These are phyloP conservation scores for Semnornis frantzii DNA, from an alignment of 2,113 vertebrate genomes.

Conservation along the genomic window DNA sequence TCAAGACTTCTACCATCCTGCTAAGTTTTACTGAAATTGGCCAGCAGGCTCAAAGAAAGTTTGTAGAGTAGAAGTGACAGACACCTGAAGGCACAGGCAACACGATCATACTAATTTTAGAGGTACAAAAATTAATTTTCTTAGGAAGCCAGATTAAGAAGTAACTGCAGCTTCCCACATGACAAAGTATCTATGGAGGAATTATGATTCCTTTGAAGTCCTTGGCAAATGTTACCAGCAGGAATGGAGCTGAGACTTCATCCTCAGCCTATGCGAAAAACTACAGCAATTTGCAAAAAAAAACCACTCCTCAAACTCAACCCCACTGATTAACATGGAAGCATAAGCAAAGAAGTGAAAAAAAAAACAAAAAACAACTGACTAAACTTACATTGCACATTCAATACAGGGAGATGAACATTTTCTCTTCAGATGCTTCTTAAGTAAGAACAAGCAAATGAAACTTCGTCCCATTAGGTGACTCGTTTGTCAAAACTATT, in stretches of 20 bases:
- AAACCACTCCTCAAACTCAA: neutral
- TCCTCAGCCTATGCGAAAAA: neutral
- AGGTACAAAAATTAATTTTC: neutral
- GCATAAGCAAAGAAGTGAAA: neutral
- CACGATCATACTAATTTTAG: neutral
- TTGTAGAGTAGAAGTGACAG: neutral
- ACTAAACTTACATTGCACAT: neutral
- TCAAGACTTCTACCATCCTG: neutral
- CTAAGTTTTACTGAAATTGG: neutral
- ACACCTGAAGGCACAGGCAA: neutral
- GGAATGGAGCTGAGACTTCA: neutral
- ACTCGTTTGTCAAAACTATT: neutral
- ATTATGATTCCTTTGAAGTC: neutral
- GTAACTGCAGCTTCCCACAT: neutral
- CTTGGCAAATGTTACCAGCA: neutral
- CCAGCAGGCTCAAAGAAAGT: neutral
- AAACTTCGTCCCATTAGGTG: neutral
- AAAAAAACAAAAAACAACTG: neutral
- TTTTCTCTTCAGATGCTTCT: neutral
- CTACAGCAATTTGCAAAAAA: neutral
- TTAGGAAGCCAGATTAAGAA: neutral
- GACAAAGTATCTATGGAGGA: neutral
- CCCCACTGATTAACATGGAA: neutral
- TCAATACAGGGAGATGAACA: neutral
- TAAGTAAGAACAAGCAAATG: neutral